Percentiles rank a stretch among this genome's conserved stretches.
These are phyloP conservation scores for Blastobasis lacticolella DNA, from an alignment of 2,888 invertebrate species.

Conservation along the genomic window DNA sequence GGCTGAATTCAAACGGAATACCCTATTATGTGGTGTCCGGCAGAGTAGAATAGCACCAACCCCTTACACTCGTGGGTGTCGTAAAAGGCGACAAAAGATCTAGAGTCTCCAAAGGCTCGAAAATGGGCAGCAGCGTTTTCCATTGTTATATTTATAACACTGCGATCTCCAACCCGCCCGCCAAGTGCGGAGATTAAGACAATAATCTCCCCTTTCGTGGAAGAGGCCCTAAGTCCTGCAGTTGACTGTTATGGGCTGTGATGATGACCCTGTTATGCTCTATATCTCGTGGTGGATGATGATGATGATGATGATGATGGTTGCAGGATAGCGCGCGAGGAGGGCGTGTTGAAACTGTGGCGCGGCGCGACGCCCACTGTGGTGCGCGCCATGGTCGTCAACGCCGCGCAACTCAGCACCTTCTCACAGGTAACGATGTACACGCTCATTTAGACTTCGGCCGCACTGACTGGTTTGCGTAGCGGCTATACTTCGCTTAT, in stretches of 20 bases:
- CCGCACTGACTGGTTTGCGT: no score
- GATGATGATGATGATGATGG: not conserved
- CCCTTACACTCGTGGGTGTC: not conserved
- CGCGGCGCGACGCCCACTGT: slow-evolving; percentile 88
- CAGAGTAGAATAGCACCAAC: not conserved
- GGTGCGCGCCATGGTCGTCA: slow-evolving; percentile 95
- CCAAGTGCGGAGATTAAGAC: no score
- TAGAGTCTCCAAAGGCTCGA: not conserved
- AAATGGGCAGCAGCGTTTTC: no score
- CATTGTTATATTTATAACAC: no score
- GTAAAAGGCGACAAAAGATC: not conserved
- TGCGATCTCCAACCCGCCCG: no score
- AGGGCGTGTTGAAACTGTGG: slow-evolving; percentile 86
- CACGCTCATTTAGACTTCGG: no score
- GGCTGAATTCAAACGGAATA: not conserved
- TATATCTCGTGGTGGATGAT: not conserved
- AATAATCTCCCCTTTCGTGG: no score
- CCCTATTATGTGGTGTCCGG: not conserved
- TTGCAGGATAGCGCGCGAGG: slow-evolving; percentile 38
- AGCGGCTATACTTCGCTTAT: no score
- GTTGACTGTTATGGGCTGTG: no score
- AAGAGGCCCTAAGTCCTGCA: no score
- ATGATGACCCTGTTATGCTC: not conserved
- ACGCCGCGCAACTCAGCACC: slow-evolving; percentile 95
- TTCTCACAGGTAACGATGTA: slow-evolving; percentile 83